Evolutionary conservation across 2,797 vertebrate genomes (phyloP).

Genomic region (Myripristis jacobus): DNA sequence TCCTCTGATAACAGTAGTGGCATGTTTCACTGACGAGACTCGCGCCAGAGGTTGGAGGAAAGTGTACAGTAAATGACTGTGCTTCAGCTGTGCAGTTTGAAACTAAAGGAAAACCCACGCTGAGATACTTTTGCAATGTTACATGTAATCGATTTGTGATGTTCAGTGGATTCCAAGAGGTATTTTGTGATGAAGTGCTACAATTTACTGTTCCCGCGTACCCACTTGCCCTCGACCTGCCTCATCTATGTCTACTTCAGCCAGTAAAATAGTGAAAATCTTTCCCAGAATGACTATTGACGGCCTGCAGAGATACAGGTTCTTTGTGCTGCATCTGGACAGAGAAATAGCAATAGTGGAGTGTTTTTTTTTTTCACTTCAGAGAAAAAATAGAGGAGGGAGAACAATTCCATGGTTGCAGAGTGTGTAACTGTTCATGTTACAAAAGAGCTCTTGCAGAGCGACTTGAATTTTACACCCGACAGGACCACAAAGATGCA

Average conservation of each 20-base stretch:
- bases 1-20: conserved; percentile 39
- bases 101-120: too few relatives aligned
- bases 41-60: conserved; percentile 2
- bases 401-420: background rate
- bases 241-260: background rate
- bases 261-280: too few relatives aligned
- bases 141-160: background rate
- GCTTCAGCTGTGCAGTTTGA: background rate
- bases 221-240: background rate
- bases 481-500: too few relatives aligned
- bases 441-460: too few relatives aligned
- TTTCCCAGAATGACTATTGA: background rate
- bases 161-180: background rate
- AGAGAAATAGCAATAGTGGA: too few relatives aligned
- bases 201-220: background rate
- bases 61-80: background rate
- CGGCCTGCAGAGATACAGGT: too few relatives aligned
- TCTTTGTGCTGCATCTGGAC: background rate
- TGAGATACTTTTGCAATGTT: background rate
- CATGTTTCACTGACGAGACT: conserved; percentile 26
- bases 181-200: conserved; percentile 14
- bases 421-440: too few relatives aligned
- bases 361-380: too few relatives aligned
- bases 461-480: too few relatives aligned
- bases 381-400: too few relatives aligned